Conservation (phyloP, 2,113 vertebrate species). For the Anhinga anhinga region DNA sequence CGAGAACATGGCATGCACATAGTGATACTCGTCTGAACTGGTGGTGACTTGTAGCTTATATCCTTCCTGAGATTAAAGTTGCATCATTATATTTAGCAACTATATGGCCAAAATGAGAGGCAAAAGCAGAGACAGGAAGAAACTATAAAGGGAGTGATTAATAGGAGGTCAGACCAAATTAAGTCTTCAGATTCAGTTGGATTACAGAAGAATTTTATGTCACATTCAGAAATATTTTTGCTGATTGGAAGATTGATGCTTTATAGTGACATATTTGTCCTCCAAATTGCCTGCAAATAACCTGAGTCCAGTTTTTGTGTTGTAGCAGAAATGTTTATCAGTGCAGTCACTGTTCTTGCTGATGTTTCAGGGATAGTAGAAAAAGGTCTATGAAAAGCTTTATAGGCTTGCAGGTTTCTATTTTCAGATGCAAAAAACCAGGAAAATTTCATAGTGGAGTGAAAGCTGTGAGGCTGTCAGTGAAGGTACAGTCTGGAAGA, state of each 20-base stretch:
- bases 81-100: not conserved
- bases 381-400: not conserved
- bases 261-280: not conserved
- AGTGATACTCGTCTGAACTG: not conserved
- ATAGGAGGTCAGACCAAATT: not conserved
- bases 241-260: not conserved
- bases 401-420: not conserved
- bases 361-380: not conserved
- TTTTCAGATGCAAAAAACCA: not conserved
- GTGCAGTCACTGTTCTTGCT: not conserved
- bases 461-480: not conserved
- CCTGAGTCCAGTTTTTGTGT: not conserved
- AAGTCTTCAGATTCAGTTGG: not conserved
- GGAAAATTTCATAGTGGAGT: not conserved
- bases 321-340: not conserved
- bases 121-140: not conserved
- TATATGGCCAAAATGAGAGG: not conserved
- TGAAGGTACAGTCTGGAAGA: not conserved
- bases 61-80: not conserved
- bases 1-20: not conserved
- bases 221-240: not conserved
- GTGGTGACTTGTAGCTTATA: not conserved
- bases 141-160: not conserved
- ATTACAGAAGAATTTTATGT: not conserved
- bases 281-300: not conserved